Percentiles rank a stretch among this genome's conserved stretches.
These are phyloP conservation scores for Psilanteris sp. DNA, from an alignment of 1,140 invertebrate species.

Conservation along the genomic window DNA sequence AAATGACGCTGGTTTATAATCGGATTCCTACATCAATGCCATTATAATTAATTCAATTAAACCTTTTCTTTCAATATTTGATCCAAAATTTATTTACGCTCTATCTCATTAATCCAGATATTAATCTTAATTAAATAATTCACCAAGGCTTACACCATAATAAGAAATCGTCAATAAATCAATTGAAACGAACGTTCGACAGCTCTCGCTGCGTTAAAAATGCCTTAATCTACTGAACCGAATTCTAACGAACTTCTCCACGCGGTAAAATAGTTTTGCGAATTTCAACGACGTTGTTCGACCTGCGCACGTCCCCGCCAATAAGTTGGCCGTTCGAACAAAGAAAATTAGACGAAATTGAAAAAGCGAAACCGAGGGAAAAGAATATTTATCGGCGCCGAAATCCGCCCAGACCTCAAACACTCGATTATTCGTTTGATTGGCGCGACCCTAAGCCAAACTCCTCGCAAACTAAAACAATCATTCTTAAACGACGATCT, in stretches of 20 bases:
- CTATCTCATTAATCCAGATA: background rate
- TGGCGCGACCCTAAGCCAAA: background rate
- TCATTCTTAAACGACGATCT: constrained; percentile 34
- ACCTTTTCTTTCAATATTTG: too few species aligned
- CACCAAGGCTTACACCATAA: background rate
- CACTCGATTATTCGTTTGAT: constrained; percentile 16
- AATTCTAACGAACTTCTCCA: too few species aligned
- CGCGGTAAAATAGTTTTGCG: too few species aligned
- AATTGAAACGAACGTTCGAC: background rate
- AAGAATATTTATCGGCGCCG: constrained; percentile 1
- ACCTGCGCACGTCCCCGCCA: too few species aligned
- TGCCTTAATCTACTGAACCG: too few species aligned
- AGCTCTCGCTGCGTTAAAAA: too few species aligned
- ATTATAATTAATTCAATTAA: too few species aligned
- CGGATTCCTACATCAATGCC: too few species aligned
- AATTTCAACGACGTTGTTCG: too few species aligned
- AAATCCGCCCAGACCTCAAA: constrained; percentile 24
- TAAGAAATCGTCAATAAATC: constrained; percentile 6
- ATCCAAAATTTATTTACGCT: background rate
- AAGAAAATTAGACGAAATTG: too few species aligned
- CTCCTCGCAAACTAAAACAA: constrained; percentile 17
- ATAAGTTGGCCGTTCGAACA: background rate
- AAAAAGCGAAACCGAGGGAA: background rate
- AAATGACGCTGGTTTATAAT: too few species aligned
- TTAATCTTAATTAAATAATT: constrained; percentile 14